Evolutionary conservation across 2,888 invertebrate species (phyloP), one percentile per base, ranked within the genome.

Genomic region (Agonum fuliginosum): DNA sequence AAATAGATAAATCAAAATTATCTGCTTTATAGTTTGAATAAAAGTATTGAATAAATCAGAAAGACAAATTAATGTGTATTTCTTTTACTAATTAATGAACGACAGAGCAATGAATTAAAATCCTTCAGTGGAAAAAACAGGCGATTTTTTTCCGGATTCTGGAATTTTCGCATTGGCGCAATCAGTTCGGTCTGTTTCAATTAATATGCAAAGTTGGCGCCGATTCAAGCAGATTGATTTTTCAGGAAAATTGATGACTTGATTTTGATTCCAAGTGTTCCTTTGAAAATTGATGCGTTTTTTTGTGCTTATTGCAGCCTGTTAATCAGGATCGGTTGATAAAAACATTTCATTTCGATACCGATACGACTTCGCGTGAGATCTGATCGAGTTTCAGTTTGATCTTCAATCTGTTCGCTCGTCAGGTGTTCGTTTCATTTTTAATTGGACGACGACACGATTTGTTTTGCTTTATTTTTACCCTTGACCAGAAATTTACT

Each of bases 191-290:
- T 62, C 41, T 27, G 14, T 73, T 73, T 62, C 73, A 73, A 73
- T 73, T 73, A 73, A 73, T 73, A 73, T 73, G 73, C 62, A 73
- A 73, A 73, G 73, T 73, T 17, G 58, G 43, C 10, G 58, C 62
- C 73, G 73, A 62, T 37, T 62, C 73, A 43, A 54, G 58, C 62
- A 48, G 41, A 73, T 73, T 73, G 73, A 73, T 73, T 73, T 72
- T 73, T 62, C 73, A 17, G 58, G 73, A 73, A 58, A 58, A 73
- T 73, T 73, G 73, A 73, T 73, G 73, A 62, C 73, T 73, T 73
- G 20, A 73, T 41, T 62, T 73, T 73, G 20, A 73, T 41, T 62
- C 73, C 22, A 27, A 73, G 58, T 73, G 54, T 73, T 62, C 62
- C 73, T 43, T 43, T 62, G 73, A 62, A 73, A 58, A 73, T 73